phyloP scores from a whole-genome alignment of 2,888 invertebrate genomes.

The Hypolimnas misippus region DNA sequence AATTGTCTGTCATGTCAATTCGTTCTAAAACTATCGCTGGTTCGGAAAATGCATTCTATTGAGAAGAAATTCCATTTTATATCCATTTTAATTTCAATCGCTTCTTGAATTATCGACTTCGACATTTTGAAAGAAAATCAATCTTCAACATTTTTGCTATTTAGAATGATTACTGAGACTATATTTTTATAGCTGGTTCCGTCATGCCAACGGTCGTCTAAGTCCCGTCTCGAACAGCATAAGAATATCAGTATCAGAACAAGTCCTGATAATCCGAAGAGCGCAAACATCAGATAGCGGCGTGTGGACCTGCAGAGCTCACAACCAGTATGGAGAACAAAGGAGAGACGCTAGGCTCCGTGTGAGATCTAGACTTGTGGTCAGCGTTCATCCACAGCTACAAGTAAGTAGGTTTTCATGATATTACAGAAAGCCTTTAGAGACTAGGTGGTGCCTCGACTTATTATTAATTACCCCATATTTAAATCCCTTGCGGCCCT shows the following conservation, averaged over 20 bases:
- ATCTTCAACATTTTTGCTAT: too few relatives aligned
- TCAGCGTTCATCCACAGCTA: slow-evolving; percentile 85
- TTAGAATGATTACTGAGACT: too few relatives aligned
- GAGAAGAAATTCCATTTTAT: background rate
- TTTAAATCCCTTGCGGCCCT: too few relatives aligned
- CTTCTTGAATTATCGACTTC: background rate
- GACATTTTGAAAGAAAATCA: background rate
- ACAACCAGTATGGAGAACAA: slow-evolving; percentile 89
- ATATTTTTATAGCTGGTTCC: slow-evolving; percentile 84
- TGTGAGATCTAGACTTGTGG: slow-evolving; percentile 86
- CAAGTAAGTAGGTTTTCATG: slow-evolving; percentile 66
- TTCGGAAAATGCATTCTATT: background rate
- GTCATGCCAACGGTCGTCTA: slow-evolving; percentile 84
- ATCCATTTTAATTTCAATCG: background rate
- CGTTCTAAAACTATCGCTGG: background rate
- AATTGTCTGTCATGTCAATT: background rate
- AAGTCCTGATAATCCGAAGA: slow-evolving; percentile 87
- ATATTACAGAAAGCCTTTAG: too few relatives aligned
- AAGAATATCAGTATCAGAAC: slow-evolving; percentile 85
- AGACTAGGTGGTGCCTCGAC: background rate
- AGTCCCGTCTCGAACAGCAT: slow-evolving; percentile 85
- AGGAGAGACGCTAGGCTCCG: slow-evolving; percentile 85
- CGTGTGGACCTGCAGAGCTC: slow-evolving; percentile 89
- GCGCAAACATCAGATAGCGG: slow-evolving; percentile 87
- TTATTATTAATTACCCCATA: too few relatives aligned